Base-by-base conservation (phyloP, 37 sponge, comb jelly and placozoan genomes). In the Lycopodina hypogea region DNA sequence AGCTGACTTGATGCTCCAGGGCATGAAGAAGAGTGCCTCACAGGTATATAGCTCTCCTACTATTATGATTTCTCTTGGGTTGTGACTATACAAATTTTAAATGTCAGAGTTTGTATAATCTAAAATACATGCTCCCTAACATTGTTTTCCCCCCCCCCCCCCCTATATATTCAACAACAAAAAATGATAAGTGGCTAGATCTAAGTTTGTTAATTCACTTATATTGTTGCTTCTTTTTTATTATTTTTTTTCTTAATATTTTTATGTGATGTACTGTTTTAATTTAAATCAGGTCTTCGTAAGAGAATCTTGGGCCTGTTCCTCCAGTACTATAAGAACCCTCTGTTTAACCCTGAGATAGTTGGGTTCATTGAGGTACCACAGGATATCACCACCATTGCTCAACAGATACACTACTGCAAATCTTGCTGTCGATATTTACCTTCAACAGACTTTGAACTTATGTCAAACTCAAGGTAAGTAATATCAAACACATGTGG, bases 271-370 rank as follows among this genome's bases (percentile, higher is more conserved):
- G n/a, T n/a, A n/a, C n/a, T n/a, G n/a, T n/a, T n/a, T n/a, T n/a
- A n/a, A n/a, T n/a, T n/a, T n/a, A n/a, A n/a, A n/a, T n/a, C 69
- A 91, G 95, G 95, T 32, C 75, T 96, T 15, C 76, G 92, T 1
- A 88, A 93, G 83, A 67, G 97, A 28, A 93, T 96, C 11, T 42
- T 78, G 8, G 82, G 81, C 24, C 84, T 96, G 26, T 96, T 93
- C 82, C 82, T 96, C 34, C 94, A 96, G 85, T 96, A 96, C 68
- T 85, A 92, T 82, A 96, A 89, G 83, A 93, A 84, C 3, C 97
- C 97, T 3, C 73, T 89, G 38, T 96, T 96, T 80, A 96, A 96
- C 66, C 82, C 97, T 36, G 97, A 94, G 71, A 90, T 90, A 55
- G 92, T 94, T 22, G 83, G 68, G 32, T 88, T 85, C 76, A 89